Evolutionary conservation across 2,888 invertebrate genomes (phyloP).

Genomic region (Agriopis leucophaearia): DNA sequence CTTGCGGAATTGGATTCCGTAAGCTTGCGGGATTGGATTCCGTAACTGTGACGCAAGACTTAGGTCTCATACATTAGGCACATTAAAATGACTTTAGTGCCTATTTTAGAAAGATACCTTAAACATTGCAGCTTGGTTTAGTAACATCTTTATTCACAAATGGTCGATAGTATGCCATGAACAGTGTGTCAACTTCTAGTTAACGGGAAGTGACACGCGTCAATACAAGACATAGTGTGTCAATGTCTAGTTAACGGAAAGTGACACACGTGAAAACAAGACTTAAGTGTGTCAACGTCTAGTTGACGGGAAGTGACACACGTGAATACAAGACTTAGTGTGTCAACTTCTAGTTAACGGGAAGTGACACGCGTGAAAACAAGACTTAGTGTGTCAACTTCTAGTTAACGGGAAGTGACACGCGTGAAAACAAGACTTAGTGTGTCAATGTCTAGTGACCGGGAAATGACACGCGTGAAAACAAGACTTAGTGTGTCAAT

Average conservation of each 20-base stretch:
- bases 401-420: background rate
- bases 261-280: background rate
- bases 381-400: background rate
- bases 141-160: background rate
- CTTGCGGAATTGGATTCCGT: too few relatives aligned
- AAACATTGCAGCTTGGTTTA: background rate
- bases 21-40: too few relatives aligned
- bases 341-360: background rate
- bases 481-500: background rate
- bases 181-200: background rate
- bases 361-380: too few relatives aligned
- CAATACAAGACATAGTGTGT: background rate
- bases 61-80: background rate
- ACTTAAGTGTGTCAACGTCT: background rate
- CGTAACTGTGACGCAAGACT: too few relatives aligned
- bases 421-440: too few relatives aligned
- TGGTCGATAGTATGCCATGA: background rate
- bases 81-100: constrained; percentile 3
- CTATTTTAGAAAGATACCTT: background rate
- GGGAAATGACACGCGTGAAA: too few relatives aligned
- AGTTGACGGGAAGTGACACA: background rate
- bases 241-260: too few relatives aligned
- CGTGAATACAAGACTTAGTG: too few relatives aligned
- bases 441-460: background rate
- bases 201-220: background rate